phyloP scores from a whole-genome alignment of 1,140 invertebrate genomes.

The Cotesia vestalis region DNA sequence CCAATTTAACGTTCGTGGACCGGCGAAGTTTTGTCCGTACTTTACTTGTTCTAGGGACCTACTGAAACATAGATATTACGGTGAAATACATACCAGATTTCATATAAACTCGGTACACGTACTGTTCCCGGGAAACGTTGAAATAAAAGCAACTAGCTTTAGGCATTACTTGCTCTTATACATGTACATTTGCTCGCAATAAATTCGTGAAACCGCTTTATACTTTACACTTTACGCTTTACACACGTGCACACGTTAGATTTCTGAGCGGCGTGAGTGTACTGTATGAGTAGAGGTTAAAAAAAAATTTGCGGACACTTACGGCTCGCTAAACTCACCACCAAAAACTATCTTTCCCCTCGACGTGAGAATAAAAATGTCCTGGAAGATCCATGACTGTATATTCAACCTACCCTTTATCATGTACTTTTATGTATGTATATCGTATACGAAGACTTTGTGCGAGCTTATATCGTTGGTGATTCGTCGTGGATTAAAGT shows the following conservation, averaged over 20 bases:
- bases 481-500: constrained; percentile 1
- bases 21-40: too few relatives aligned
- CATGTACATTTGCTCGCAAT: constrained; percentile 9
- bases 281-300: not conserved
- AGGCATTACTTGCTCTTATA: too few relatives aligned
- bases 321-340: constrained; percentile 12
- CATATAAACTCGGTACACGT: too few relatives aligned
- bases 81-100: too few relatives aligned
- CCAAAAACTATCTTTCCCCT: constrained; percentile 12
- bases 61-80: too few relatives aligned
- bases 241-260: constrained; percentile 1
- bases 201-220: constrained; percentile 24
- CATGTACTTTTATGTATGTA: not conserved
- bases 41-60: too few relatives aligned
- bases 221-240: not conserved
- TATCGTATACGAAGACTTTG: not conserved
- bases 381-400: constrained; percentile 12
- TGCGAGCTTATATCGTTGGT: not conserved
- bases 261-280: not conserved
- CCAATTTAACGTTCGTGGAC: too few relatives aligned
- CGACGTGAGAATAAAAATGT: constrained; percentile 24
- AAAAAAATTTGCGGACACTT: constrained; percentile 24
- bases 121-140: too few relatives aligned
- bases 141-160: constrained; percentile 11
- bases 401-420: not conserved